Percentiles rank a stretch among this genome's conserved stretches.
Conservation (phyloP, 2,888 invertebrate genomes). For the Cenopis cana region DNA sequence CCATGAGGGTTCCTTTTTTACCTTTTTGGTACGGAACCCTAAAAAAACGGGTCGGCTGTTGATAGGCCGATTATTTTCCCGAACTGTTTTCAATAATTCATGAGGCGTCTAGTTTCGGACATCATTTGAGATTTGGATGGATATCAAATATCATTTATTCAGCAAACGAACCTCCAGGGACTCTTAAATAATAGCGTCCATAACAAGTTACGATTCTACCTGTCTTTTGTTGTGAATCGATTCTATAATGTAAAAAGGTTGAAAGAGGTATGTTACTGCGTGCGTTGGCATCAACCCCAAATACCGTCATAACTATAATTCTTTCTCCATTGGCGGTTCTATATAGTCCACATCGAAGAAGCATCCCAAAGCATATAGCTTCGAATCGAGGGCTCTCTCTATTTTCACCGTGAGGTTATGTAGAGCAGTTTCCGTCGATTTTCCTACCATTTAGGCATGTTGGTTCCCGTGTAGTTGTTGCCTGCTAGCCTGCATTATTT, state of each 20-base stretch:
- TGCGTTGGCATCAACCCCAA: neutral
- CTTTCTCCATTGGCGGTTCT: neutral
- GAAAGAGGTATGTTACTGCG: neutral
- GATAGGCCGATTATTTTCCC: neutral
- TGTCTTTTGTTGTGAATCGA: slow-evolving; percentile 1
- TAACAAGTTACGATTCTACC: slow-evolving; percentile 17
- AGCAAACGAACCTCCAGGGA: slow-evolving; percentile 5
- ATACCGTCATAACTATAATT: neutral
- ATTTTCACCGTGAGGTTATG: too few relatives aligned
- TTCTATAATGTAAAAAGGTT: neutral
- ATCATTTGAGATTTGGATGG: slow-evolving; percentile 6
- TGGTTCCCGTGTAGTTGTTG: too few relatives aligned
- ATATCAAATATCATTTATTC: slow-evolving; percentile 22
- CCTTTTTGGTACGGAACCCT: too few relatives aligned
- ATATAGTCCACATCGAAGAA: too few relatives aligned
- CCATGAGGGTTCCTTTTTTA: too few relatives aligned
- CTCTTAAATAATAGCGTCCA: slow-evolving; percentile 3
- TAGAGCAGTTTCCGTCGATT: too few relatives aligned
- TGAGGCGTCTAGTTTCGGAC: slow-evolving; percentile 8
- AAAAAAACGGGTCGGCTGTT: neutral
- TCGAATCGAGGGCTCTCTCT: too few relatives aligned
- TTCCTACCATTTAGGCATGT: too few relatives aligned
- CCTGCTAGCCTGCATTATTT: too few relatives aligned
- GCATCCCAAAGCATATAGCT: too few relatives aligned
- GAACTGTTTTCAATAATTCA: slow-evolving; percentile 3